Percentiles rank a stretch among this genome's conserved stretches.
These are phyloP conservation scores for Eurystomus glaucurus DNA, from an alignment of 2,797 vertebrate species.

Conservation along the genomic window DNA sequence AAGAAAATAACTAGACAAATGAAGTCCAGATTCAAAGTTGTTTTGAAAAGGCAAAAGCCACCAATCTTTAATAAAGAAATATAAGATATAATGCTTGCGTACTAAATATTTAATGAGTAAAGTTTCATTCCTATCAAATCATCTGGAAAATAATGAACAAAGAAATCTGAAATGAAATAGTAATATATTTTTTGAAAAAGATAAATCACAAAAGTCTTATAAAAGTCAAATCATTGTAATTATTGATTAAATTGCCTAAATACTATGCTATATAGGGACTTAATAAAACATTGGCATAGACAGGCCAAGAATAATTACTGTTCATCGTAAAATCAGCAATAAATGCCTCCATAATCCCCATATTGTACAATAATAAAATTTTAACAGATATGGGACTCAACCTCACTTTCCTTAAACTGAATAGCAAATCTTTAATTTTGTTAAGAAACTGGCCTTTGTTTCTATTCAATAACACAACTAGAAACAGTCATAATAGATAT, in stretches of 20 bases:
- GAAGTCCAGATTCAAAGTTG: not conserved
- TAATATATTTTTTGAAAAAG: not conserved
- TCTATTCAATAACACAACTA: not conserved
- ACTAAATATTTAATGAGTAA: not conserved
- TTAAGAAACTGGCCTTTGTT: not conserved
- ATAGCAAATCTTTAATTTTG: not conserved
- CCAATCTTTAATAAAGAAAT: not conserved
- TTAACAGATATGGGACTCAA: not conserved
- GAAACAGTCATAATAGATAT: rapidly evolving
- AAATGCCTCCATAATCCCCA: not conserved
- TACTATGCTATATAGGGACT: not conserved
- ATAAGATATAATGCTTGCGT: not conserved
- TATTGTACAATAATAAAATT: not conserved
- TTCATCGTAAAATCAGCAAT: constrained; percentile 16
- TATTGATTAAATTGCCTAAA: not conserved
- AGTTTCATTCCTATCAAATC: not conserved
- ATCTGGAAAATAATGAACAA: not conserved
- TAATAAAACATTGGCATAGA: not conserved
- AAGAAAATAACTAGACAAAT: not conserved
- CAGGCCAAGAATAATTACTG: not conserved
- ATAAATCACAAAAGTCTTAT: not conserved
- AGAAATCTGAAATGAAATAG: not conserved
- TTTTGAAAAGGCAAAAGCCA: not conserved
- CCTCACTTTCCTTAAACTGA: not conserved
- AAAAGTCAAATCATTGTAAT: not conserved